phyloP scores from a whole-genome alignment of 2,797 vertebrate genomes.

The Danio choprae region DNA sequence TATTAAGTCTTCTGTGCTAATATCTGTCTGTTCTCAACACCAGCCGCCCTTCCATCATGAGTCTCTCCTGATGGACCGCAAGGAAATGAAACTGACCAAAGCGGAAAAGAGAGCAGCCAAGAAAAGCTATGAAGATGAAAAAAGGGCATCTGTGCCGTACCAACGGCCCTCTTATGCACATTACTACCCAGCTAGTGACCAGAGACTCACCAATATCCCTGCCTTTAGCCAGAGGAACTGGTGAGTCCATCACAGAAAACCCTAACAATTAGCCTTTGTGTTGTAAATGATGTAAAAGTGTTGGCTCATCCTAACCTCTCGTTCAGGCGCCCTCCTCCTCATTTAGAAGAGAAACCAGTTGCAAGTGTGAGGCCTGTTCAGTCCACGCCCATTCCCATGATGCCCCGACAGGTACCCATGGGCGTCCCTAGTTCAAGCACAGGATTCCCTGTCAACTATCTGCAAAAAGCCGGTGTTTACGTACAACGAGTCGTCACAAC shows the following conservation, averaged over 20 bases:
- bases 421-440: constrained; percentile 84
- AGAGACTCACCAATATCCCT: constrained; percentile 90
- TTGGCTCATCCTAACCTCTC: neutral
- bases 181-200: constrained; percentile 95
- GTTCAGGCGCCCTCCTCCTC: constrained; percentile 85
- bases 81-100: constrained; percentile 97
- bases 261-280: neutral
- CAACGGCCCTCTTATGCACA: constrained; percentile 95
- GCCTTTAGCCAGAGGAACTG: constrained; percentile 96
- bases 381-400: constrained; percentile 98
- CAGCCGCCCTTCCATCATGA: constrained; percentile 97
- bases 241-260: constrained; percentile 72
- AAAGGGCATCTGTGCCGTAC: constrained; percentile 95
- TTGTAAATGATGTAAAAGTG: neutral
- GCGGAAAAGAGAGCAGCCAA: constrained; percentile 99
- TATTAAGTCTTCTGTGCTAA: neutral
- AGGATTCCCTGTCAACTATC: constrained; percentile 92
- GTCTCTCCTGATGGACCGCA: constrained; percentile 94
- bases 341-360: constrained; percentile 94
- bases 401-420: constrained; percentile 92
- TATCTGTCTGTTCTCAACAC: constrained; percentile 24
- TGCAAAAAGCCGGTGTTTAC: constrained; percentile 95
- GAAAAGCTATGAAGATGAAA: constrained; percentile 98
- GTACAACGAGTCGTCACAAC: constrained; percentile 98
- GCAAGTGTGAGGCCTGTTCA: constrained; percentile 96